Evolutionary conservation across 2,888 invertebrate species (phyloP).

Genomic region (Acrocyrtus sp.): DNA sequence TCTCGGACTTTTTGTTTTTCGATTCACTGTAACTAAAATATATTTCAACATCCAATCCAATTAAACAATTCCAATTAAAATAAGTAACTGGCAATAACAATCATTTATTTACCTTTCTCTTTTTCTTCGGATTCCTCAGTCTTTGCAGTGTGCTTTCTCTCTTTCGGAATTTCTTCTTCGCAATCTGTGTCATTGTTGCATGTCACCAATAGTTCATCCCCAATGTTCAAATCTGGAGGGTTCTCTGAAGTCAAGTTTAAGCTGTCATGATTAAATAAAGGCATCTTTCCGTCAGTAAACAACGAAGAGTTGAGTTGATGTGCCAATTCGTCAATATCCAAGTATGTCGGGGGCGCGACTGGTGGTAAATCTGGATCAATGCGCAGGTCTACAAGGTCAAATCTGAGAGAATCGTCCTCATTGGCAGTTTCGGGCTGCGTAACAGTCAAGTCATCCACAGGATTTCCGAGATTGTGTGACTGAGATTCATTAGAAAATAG

Average conservation of each 20-base stretch:
- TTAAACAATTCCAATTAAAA: too few relatives aligned
- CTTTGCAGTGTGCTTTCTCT: neutral
- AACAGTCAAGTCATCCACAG: neutral
- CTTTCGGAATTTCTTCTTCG: neutral
- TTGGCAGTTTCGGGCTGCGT: conserved; percentile 9
- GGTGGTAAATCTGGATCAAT: conserved; percentile 31
- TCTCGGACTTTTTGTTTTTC: conserved; percentile 3
- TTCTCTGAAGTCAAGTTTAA: neutral
- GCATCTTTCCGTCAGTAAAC: conserved; percentile 48
- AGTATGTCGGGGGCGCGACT: conserved; percentile 40
- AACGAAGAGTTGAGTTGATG: conserved; percentile 56
- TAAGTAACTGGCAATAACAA: too few relatives aligned
- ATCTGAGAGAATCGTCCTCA: conserved; percentile 37
- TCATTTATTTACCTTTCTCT: neutral
- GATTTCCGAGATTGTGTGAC: neutral
- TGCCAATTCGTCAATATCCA: conserved; percentile 59
- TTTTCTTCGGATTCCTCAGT: neutral
- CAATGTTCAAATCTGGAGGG: neutral
- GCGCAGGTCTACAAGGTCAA: conserved; percentile 43
- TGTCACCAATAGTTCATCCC: conserved; percentile 1
- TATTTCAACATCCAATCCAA: too few relatives aligned
- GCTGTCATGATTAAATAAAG: conserved; percentile 9
- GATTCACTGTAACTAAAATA: conserved; percentile 1
- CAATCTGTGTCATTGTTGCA: neutral
- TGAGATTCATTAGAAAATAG: conserved; percentile 40